Conservation (phyloP, 2,888 invertebrate species). For the Tetrapedia diversipes region DNA sequence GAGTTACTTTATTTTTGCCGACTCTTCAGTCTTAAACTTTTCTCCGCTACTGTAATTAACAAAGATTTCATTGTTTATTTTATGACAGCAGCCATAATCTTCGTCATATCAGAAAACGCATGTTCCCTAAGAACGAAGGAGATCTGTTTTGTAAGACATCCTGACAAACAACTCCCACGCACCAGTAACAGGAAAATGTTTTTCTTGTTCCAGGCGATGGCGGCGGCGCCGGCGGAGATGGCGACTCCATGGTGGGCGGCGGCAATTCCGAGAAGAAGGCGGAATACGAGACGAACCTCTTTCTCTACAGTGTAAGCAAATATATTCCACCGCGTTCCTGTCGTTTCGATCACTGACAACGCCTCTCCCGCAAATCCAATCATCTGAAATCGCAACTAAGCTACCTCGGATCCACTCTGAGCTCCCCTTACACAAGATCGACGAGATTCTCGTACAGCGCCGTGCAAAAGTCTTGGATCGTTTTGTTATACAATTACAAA, state of each 20-base stretch:
- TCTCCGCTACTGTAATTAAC: no score
- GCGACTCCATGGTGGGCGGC: slow-evolving; percentile 85
- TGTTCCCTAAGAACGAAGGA: no score
- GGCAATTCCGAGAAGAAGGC: slow-evolving; percentile 89
- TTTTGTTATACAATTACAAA: no score
- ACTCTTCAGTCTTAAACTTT: no score
- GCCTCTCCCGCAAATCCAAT: background rate
- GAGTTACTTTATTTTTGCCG: no score
- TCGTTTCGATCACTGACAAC: background rate
- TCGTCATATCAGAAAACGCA: no score
- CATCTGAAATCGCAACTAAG: background rate
- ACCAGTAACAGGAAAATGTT: slow-evolving; percentile 4
- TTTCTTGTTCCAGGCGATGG: slow-evolving; percentile 82
- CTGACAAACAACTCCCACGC: background rate
- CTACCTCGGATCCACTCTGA: no score
- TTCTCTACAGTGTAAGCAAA: slow-evolving; percentile 90
- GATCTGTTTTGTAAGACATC: background rate
- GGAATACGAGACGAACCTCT: slow-evolving; percentile 93
- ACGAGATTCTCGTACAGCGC: no score
- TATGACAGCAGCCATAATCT: no score
- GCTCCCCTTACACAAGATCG: no score
- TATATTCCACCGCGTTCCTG: background rate
- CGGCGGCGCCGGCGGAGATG: slow-evolving; percentile 88
- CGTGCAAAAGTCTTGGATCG: no score
- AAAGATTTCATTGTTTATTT: no score